These are phyloP conservation scores for Drosophila novamexicana DNA, from an alignment of 1,140 invertebrate species.

Conservation along the genomic window DNA sequence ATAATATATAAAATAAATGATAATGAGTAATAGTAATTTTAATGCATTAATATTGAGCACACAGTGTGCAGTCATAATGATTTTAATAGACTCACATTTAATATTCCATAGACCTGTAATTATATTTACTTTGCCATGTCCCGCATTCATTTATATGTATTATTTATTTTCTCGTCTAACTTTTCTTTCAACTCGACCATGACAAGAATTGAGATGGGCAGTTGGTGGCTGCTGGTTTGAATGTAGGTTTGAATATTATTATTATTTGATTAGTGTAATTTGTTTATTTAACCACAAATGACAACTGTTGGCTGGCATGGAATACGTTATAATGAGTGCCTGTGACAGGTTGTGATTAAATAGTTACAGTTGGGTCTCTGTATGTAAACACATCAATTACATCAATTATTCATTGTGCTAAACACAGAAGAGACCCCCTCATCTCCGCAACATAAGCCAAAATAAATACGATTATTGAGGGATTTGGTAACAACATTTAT, in stretches of 20 bases:
- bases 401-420: constrained; percentile 61
- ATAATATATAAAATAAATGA: too few species aligned
- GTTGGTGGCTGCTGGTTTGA: background rate
- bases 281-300: constrained; percentile 66
- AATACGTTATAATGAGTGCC: constrained; percentile 48
- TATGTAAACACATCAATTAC: constrained; percentile 47
- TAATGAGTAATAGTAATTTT: too few species aligned
- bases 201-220: background rate
- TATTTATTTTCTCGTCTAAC: background rate
- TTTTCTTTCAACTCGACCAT: background rate
- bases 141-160: background rate
- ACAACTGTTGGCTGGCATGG: constrained; percentile 48
- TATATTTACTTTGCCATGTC: background rate
- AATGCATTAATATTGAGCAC: too few species aligned
- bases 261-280: constrained; percentile 63
- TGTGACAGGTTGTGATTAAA: constrained; percentile 66
- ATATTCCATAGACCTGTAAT: background rate
- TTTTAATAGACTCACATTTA: background rate
- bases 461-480: constrained; percentile 65
- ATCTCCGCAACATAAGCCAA: constrained; percentile 34
- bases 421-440: background rate
- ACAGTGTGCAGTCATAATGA: background rate
- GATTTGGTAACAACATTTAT: constrained; percentile 20
- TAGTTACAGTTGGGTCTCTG: constrained; percentile 47
- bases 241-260: constrained; percentile 40